These are phyloP conservation scores for Characodon lateralis DNA, from an alignment of 2,797 vertebrate species.

Conservation along the genomic window DNA sequence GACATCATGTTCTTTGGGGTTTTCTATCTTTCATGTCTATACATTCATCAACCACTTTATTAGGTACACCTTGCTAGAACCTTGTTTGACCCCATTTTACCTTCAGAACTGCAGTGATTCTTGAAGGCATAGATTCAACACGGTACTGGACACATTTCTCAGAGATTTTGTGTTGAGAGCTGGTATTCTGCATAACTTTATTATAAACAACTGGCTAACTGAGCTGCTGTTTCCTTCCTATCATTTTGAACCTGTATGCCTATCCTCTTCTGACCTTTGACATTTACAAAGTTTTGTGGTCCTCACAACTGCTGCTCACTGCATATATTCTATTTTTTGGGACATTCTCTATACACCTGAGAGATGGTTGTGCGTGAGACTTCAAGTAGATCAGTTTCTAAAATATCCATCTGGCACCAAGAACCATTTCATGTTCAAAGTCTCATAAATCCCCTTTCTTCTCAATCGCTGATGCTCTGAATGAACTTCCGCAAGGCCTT, in stretches of 20 bases:
- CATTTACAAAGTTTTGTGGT: not conserved
- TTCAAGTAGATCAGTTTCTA: too few species aligned
- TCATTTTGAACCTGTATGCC: not conserved
- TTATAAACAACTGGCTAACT: not conserved
- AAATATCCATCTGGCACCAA: too few species aligned
- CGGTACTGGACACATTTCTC: too few species aligned
- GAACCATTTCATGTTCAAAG: too few species aligned
- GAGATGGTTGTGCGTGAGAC: not conserved
- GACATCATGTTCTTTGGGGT: not conserved
- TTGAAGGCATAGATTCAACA: not conserved
- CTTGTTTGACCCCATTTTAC: not conserved
- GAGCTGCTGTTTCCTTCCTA: not conserved
- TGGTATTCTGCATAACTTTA: not conserved
- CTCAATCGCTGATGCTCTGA: too few species aligned
- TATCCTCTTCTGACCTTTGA: not conserved
- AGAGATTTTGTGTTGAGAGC: not conserved
- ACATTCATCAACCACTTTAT: not conserved
- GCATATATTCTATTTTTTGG: not conserved
- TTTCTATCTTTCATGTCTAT: not conserved
- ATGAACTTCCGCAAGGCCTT: not conserved
- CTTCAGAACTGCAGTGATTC: not conserved
- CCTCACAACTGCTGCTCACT: not conserved
- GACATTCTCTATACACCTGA: not conserved
- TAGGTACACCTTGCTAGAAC: not conserved
- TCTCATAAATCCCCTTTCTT: too few species aligned